These are phyloP conservation scores for Odocoileus hemionus DNA, from an alignment of 2,113 vertebrate genomes.

Conservation along the genomic window DNA sequence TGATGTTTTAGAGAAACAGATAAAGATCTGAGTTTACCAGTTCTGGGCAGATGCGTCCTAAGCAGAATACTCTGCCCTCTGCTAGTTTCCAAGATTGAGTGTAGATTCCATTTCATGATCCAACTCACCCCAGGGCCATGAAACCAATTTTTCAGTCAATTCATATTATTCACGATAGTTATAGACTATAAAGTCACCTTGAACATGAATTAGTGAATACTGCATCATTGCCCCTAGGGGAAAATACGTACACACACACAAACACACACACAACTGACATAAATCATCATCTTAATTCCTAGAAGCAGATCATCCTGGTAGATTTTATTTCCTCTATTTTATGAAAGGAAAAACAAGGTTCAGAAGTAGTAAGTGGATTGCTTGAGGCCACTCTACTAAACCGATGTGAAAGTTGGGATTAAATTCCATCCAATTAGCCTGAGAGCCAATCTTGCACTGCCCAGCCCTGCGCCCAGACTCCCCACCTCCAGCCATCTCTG, in stretches of 20 bases:
- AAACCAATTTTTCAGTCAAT: neutral
- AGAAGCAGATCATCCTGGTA: neutral
- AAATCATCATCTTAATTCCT: neutral
- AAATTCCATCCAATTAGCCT: neutral
- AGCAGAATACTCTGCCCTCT: neutral
- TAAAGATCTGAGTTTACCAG: neutral
- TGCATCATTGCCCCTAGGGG: neutral
- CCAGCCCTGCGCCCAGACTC: no score
- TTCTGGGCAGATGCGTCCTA: neutral
- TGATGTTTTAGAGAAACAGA: neutral
- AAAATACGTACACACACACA: neutral
- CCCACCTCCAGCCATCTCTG: neutral
- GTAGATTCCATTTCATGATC: neutral
- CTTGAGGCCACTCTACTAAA: neutral
- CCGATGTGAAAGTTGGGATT: neutral
- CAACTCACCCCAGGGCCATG: neutral
- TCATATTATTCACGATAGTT: neutral
- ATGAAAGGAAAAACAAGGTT: neutral
- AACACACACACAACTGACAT: neutral
- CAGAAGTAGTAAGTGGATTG: neutral
- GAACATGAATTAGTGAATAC: neutral
- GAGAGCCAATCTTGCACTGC: neutral
- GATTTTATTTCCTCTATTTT: neutral
- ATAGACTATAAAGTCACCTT: neutral
- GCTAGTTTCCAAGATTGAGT: neutral